These are phyloP conservation scores for Arion vulgaris DNA, from an alignment of 1,140 invertebrate genomes.

Conservation along the genomic window DNA sequence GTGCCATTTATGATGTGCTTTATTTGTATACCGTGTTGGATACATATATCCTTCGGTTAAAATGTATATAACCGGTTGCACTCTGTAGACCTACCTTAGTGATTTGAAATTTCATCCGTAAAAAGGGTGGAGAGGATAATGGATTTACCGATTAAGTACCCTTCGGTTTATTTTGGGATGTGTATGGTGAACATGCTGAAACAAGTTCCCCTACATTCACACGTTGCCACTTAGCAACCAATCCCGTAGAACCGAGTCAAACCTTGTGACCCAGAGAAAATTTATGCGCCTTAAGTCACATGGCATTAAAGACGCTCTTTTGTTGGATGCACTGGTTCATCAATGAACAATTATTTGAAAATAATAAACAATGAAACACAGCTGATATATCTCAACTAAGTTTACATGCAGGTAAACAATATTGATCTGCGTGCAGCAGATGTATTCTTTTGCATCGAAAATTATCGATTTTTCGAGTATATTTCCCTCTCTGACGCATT, in stretches of 20 bases:
- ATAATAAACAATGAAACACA: neutral
- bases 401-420: neutral
- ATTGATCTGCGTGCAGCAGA: conserved; percentile 7
- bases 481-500: neutral
- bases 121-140: neutral
- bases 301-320: neutral
- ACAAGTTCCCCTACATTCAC: neutral
- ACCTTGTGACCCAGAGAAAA: neutral
- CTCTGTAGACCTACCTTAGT: too few relatives aligned
- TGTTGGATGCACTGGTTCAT: neutral
- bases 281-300: conserved; percentile 4
- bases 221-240: conserved; percentile 13
- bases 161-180: too few relatives aligned
- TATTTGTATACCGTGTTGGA: too few relatives aligned
- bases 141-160: neutral
- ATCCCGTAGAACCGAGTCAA: neutral
- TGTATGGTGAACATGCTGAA: too few relatives aligned
- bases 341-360: neutral
- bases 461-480: neutral
- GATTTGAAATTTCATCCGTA: neutral
- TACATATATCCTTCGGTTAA: too few relatives aligned
- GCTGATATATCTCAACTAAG: neutral
- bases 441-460: neutral
- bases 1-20: too few relatives aligned
- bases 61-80: too few relatives aligned